Evolutionary conservation across 2,888 invertebrate species (phyloP), one percentile per base, ranked within the genome.

Genomic region (Drosophila sordidapex): DNA sequence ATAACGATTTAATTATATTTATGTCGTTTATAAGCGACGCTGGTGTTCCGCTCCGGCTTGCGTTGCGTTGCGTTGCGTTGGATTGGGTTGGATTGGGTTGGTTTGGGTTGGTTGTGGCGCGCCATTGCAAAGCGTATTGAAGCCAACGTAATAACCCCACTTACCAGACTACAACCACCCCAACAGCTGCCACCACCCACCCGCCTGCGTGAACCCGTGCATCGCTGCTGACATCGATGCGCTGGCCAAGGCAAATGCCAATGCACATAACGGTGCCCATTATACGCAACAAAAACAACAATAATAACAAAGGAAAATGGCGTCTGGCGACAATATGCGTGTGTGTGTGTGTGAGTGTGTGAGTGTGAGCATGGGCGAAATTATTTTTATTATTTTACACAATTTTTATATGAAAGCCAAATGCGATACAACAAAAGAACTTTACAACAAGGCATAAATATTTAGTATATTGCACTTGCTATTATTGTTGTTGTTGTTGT

Each of bases 301-400:
- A 64, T 56, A 53, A 38, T 61, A 66, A 82, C 74, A 79, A 75
- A 70, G 54, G 74, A 70, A 77, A 87, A 85, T 89, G 89, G 87
- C 81, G 83, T 76, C 82, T 81, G 81, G 78, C 81, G 79, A 78
- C 87, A 86, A 68, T 82, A 70, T 87, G 75, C 56, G 60, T 74
- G 40, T 31, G 60, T 54, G 59, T 25, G 49, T 35, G 53, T 36
- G 58, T 33, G 51, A 31, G 54, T 58, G 62, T 65, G 53, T 62
- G 61, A 51, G 60, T 62, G 51, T 62, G 65, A 68, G 72, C 49
- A 35, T 56, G 76, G 57, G 58, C 69, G 65, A 78, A 88, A 85
- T 85, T 85, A 85, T 85, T 89, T 89, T 85, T 89, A 85, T 85
- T 89, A 89, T 89, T 84, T 88, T 84, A 84, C 89, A 84, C 84